A percentile compares a stretch with the other conserved stretches of the same genome.
Evolutionary conservation across 2,888 invertebrate species (phyloP).

Genomic region (Seira ritae): DNA sequence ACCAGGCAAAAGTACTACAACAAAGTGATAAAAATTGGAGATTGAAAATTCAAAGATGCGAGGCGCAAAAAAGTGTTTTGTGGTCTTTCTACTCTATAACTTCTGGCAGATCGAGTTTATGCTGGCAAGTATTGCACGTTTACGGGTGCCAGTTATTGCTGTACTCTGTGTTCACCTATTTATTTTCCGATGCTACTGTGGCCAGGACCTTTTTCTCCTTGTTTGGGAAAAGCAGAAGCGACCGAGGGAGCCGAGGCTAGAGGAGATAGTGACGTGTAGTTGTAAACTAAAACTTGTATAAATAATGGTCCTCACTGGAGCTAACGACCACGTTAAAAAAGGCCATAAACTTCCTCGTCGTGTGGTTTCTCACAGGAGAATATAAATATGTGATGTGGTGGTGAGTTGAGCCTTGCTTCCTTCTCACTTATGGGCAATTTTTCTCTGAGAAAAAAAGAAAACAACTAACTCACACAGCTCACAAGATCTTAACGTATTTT

Average conservation of each 20-base stretch:
- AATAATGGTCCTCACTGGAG: conserved; percentile 66
- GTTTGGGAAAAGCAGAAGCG: too few species aligned
- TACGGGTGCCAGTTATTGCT: not conserved
- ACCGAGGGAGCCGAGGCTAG: too few species aligned
- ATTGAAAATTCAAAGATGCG: too few species aligned
- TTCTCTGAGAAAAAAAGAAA: conserved; percentile 15
- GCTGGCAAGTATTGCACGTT: conserved; percentile 40
- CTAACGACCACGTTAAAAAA: conserved; percentile 58
- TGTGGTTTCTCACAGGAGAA: conserved; percentile 57
- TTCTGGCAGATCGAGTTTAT: conserved; percentile 42
- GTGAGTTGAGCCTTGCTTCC: not conserved
- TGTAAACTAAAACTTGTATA: conserved; percentile 34
- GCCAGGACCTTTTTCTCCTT: too few species aligned
- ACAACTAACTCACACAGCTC: too few species aligned
- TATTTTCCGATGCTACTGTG: too few species aligned
- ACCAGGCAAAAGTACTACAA: too few species aligned
- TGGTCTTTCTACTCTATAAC: conserved; percentile 32
- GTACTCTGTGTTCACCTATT: too few species aligned
- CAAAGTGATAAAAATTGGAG: too few species aligned
- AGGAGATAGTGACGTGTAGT: too few species aligned
- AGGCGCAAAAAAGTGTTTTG: conserved; percentile 21
- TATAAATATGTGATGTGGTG: conserved; percentile 46
- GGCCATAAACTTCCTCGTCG: conserved; percentile 52
- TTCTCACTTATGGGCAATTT: conserved; percentile 20
- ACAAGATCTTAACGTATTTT: conserved; percentile 30